A percentile compares a stretch with the other conserved stretches of the same genome.
Evolutionary conservation across 2,113 vertebrate genomes (phyloP).

Genomic region (Todiramphus saurophagus): DNA sequence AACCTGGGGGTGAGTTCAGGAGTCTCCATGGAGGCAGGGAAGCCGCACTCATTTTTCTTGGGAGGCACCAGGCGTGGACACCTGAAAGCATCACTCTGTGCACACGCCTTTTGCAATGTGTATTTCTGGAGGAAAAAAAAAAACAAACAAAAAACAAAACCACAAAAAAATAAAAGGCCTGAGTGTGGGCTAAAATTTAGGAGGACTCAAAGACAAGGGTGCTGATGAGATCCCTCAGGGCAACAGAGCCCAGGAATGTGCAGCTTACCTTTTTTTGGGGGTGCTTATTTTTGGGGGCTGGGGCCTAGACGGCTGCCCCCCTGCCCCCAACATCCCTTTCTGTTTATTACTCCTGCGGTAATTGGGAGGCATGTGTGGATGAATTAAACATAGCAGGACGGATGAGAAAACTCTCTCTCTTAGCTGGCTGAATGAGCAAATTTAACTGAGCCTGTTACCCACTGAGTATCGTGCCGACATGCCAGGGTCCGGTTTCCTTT

Average conservation of each 20-base stretch:
- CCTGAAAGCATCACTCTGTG: neutral
- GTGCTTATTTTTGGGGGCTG: neutral
- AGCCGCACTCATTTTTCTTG: fast-evolving
- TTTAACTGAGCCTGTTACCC: conserved; percentile 78
- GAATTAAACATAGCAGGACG: conserved; percentile 62
- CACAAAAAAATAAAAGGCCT: neutral
- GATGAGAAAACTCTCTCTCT: conserved; percentile 76
- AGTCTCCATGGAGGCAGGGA: neutral
- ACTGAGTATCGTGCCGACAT: conserved; percentile 73
- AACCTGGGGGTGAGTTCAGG: neutral
- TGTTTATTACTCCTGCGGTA: conserved; percentile 51
- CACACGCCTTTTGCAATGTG: neutral
- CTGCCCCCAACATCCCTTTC: neutral
- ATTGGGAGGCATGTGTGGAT: conserved; percentile 61
- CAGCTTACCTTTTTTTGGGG: neutral
- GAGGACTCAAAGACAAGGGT: neutral
- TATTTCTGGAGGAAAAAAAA: neutral
- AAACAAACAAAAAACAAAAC: neutral
- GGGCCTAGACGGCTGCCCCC: neutral
- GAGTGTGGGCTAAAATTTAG: neutral
- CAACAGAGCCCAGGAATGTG: neutral
- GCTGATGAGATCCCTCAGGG: neutral
- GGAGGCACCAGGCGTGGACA: neutral
- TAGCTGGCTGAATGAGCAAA: conserved; percentile 80
- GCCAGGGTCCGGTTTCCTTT: conserved; percentile 73